Base-by-base conservation (phyloP, 1,140 invertebrate genomes). In the Macrobrachium rosenbergii region DNA sequence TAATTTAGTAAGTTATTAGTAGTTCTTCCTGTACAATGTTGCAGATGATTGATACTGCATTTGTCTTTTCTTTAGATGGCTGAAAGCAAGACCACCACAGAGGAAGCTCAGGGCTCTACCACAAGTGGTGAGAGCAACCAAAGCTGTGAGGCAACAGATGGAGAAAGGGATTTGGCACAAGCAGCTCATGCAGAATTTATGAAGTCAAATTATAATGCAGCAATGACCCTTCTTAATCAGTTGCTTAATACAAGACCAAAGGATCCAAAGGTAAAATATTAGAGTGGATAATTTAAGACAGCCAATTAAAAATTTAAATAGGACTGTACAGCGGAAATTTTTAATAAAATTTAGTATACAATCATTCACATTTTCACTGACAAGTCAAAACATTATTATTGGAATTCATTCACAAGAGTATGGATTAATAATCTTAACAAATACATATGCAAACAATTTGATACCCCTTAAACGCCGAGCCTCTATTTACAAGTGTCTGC, bases 141-240 rank as follows among this genome's bases (percentile, higher is more conserved):
- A 14, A 72, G 23, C 37, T 72, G 23, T 16, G 69, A 72, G 21
- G 69, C 69, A 28, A 72, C 69, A 7, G 69, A 72, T 43, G 37
- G 23, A 28, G 69, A 72, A 72, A 23, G 69, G 23, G 69, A 72
- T 28, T 28, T 72, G 69, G 69, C 69, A 72, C 69, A 72, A 43
- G 23, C 69, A n/a, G 69, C 69, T 7, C 69, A 72, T 23, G 69
- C 69, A 8, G 69, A 72, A 72, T 72, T 72, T n/a, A 28, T 14
- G 14, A 72, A 72, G 69, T 23, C 23, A 23, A 72, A 72, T 43
- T 72, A 72, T n/a, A 72, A 43, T 43, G n/a, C 69, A 28, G 69
- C 69, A 72, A 6, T 72, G 16, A 28, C 69, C 23, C 69, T 72
- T 23, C 69, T 72, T 43, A 72, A 43, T 23, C 69, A 72, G 69